Percentiles rank a stretch among this genome's conserved stretches.
Conservation (phyloP, 1,140 invertebrate genomes). For the Triops cancriformis region DNA sequence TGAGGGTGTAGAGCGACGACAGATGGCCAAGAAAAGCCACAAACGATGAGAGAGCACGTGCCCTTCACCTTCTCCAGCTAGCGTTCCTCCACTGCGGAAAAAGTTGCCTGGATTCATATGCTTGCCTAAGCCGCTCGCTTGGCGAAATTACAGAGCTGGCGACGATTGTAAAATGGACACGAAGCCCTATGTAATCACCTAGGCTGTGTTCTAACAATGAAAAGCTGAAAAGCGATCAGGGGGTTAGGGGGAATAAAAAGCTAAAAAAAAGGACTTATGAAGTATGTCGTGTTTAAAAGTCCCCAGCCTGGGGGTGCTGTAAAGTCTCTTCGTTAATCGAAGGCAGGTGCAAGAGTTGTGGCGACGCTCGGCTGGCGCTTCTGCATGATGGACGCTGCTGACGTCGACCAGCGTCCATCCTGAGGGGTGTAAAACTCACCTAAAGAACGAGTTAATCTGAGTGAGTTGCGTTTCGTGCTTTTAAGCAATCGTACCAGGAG, state of each 20-base stretch:
- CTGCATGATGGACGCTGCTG: no score
- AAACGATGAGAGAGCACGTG: background rate
- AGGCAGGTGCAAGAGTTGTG: background rate
- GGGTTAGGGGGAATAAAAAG: background rate
- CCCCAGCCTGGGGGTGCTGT: no score
- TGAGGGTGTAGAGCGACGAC: background rate
- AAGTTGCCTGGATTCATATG: background rate
- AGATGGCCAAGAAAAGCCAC: background rate
- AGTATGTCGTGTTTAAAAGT: no score
- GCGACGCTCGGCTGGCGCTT: no score
- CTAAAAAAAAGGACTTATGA: background rate
- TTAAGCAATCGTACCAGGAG: no score
- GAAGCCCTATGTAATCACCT: background rate
- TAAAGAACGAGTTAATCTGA: no score
- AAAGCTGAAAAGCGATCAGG: constrained; percentile 13
- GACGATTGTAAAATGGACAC: background rate
- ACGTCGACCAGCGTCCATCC: no score
- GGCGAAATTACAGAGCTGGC: no score
- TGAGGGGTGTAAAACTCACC: no score
- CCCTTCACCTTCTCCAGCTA: background rate
- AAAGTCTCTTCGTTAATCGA: background rate
- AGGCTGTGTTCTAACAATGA: background rate
- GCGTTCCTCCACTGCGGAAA: background rate
- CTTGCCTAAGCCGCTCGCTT: no score
- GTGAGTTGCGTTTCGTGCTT: no score